Conservation (phyloP, 2,113 vertebrate genomes). For the Nymphicus hollandicus region DNA sequence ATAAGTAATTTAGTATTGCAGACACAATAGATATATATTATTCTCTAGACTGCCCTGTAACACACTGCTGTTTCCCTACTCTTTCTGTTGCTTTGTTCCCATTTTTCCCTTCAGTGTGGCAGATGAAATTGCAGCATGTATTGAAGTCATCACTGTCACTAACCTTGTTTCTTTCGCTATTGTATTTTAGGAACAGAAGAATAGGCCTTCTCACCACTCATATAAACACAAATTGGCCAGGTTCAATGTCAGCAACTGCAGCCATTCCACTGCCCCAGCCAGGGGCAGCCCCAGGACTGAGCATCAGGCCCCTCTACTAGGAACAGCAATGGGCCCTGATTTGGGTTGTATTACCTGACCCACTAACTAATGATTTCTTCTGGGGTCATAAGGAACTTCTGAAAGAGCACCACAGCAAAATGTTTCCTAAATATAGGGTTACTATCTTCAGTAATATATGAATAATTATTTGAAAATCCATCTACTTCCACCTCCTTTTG, state of each 20-base stretch:
- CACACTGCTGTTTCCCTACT: background rate
- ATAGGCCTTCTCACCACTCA: background rate
- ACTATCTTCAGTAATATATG: background rate
- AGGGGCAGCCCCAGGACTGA: background rate
- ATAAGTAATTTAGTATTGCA: background rate
- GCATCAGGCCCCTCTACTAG: fast-evolving
- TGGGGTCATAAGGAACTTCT: background rate
- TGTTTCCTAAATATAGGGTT: background rate
- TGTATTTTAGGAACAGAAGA: background rate
- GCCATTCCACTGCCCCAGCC: background rate
- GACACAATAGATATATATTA: background rate
- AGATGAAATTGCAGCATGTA: background rate
- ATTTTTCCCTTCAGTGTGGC: background rate
- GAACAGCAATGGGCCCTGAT: no score
- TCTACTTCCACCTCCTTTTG: background rate
- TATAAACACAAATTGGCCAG: background rate
- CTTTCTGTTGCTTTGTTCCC: background rate
- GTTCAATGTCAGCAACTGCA: fast-evolving
- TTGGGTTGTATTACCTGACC: no score
- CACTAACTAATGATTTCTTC: background rate
- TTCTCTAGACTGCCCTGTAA: background rate
- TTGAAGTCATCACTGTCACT: background rate
- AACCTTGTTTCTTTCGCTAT: background rate
- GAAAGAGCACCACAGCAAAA: background rate
- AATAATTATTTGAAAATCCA: background rate